Evolutionary conservation across 2,113 vertebrate species (phyloP).

Genomic region (Notarius lentiginosus): DNA sequence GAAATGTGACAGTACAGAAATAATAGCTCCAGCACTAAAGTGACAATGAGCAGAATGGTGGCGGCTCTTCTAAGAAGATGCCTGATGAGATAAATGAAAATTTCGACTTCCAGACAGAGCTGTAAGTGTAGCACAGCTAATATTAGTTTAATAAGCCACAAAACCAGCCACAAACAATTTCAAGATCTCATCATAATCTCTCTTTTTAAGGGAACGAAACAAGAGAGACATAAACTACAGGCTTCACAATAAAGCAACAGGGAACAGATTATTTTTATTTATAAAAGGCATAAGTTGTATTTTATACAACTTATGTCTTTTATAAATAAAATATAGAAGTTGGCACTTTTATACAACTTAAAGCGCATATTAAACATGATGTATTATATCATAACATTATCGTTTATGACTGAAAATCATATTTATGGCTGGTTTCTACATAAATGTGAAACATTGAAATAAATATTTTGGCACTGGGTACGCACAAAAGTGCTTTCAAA

Average conservation of each 20-base stretch:
- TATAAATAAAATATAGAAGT: too few relatives aligned
- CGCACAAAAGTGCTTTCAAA: slow-evolving; percentile 28
- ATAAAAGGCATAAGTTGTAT: slow-evolving; percentile 10
- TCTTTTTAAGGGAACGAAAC: neutral
- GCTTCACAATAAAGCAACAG: slow-evolving; percentile 1
- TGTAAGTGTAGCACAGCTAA: slow-evolving; percentile 8
- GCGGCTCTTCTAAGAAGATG: slow-evolving; percentile 10
- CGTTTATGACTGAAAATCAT: slow-evolving; percentile 20
- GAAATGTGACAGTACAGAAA: slow-evolving; percentile 39
- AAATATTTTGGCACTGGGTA: slow-evolving; percentile 22
- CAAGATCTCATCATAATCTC: slow-evolving; percentile 12
- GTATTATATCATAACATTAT: slow-evolving; percentile 2
- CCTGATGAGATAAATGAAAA: neutral
- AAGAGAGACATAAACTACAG: neutral
- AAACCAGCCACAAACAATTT: slow-evolving; percentile 10
- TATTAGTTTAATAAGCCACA: slow-evolving; percentile 6
- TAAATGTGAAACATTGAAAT: slow-evolving; percentile 21
- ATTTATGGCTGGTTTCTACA: slow-evolving; percentile 8
- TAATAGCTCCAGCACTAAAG: slow-evolving; percentile 29
- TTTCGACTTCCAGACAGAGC: neutral
- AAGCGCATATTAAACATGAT: neutral
- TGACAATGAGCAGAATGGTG: neutral
- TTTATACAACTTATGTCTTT: too few relatives aligned
- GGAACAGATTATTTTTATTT: slow-evolving; percentile 2
- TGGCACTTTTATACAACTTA: neutral